Conservation (phyloP, 2,113 vertebrate genomes). For the Lasiurus cinereus region DNA sequence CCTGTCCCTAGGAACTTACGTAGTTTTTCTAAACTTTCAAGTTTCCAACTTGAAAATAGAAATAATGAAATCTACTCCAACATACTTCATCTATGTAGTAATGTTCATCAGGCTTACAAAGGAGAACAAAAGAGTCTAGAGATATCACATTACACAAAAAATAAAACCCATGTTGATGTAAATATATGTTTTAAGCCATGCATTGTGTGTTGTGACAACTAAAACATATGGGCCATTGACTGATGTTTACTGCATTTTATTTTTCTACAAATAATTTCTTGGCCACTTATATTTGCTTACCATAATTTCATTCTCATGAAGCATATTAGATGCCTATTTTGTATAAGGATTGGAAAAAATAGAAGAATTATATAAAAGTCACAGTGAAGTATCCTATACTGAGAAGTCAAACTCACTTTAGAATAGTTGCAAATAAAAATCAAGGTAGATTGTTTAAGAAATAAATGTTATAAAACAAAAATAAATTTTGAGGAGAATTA, state of each 20-base stretch:
- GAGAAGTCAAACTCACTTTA: neutral
- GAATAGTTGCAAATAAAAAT: neutral
- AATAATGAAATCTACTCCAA: neutral
- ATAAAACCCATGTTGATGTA: neutral
- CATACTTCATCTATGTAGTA: neutral
- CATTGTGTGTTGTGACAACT: neutral
- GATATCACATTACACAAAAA: neutral
- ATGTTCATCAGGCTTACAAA: neutral
- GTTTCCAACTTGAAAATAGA: constrained; percentile 34
- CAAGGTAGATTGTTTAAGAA: neutral
- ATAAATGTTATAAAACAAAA: constrained; percentile 15
- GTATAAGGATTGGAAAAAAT: neutral
- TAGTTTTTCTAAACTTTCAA: neutral
- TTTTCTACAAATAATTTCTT: constrained; percentile 11
- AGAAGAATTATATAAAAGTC: neutral
- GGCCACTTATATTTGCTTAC: neutral
- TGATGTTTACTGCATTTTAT: neutral
- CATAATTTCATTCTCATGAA: neutral
- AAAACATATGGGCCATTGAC: neutral
- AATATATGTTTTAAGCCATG: neutral
- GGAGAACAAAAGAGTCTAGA: neutral
- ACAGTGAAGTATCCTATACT: neutral
- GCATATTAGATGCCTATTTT: neutral
- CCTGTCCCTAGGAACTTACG: neutral
- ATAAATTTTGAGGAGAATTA: neutral